phyloP scores from a whole-genome alignment of 2,888 invertebrate genomes.

The Rotaria magnacalcarata region DNA sequence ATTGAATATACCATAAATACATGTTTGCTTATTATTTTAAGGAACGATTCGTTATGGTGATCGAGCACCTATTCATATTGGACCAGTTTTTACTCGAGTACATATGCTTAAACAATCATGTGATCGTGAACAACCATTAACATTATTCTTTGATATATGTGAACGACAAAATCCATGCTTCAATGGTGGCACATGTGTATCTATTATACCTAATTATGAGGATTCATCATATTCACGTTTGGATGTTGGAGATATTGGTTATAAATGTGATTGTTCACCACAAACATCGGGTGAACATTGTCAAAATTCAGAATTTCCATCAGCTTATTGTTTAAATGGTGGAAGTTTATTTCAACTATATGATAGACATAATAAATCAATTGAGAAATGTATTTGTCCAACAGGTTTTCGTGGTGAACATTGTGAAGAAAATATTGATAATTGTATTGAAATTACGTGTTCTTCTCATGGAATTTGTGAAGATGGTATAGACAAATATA shows the following conservation, averaged over 20 bases:
- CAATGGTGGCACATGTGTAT: not conserved
- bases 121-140: slow-evolving; percentile 24
- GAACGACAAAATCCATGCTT: not conserved
- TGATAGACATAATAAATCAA: not conserved
- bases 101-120: slow-evolving; percentile 28
- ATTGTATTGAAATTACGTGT: not conserved
- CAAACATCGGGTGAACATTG: not conserved
- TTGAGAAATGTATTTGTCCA: not conserved
- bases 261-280: not conserved
- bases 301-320: not conserved
- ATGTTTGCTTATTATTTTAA: not conserved
- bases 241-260: not conserved
- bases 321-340: slow-evolving; percentile 15
- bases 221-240: too few relatives aligned
- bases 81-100: slow-evolving; percentile 29
- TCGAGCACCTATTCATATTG: not conserved
- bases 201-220: not conserved
- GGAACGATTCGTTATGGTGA: not conserved
- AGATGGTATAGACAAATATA: not conserved
- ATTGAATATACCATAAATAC: too few relatives aligned
- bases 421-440: slow-evolving; percentile 23
- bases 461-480: not conserved
- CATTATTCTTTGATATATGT: slow-evolving; percentile 4
- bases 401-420: not conserved
- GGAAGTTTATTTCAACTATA: not conserved